Conservation (phyloP, 2,797 vertebrate genomes). For the Sternarchorhynchus goeldii region DNA sequence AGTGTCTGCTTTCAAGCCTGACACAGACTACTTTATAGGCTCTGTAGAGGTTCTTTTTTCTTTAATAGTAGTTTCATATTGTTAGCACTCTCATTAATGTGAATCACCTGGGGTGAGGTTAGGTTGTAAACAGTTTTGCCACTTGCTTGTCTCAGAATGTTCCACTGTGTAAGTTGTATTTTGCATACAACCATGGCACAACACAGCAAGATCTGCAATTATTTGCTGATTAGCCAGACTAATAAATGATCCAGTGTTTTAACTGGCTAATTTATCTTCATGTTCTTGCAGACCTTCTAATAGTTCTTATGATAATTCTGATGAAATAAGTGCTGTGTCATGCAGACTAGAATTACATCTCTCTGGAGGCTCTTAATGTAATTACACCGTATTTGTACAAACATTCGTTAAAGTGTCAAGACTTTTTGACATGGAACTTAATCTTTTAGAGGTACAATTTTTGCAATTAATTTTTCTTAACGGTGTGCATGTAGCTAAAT, state of each 20-base stretch:
- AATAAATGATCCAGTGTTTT: constrained; percentile 42
- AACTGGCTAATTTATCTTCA: constrained; percentile 36
- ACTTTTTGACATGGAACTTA: neutral
- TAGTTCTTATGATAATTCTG: neutral
- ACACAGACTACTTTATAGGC: constrained; percentile 45
- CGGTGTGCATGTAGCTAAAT: neutral
- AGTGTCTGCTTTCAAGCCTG: neutral
- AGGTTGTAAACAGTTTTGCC: constrained; percentile 26
- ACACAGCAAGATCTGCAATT: constrained; percentile 42
- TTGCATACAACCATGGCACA: constrained; percentile 38
- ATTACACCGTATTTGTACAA: neutral
- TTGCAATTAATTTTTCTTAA: neutral
- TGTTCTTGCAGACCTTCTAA: constrained; percentile 28
- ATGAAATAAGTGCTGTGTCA: constrained; percentile 23
- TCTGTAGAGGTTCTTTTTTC: constrained; percentile 29
- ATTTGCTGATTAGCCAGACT: constrained; percentile 32
- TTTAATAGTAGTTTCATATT: constrained; percentile 49
- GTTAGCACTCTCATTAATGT: constrained; percentile 44
- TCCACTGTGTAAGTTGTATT: constrained; percentile 28
- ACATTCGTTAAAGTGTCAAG: neutral
- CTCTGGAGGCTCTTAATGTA: neutral
- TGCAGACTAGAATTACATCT: constrained; percentile 20
- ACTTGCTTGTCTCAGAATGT: constrained; percentile 37
- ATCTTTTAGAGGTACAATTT: neutral
- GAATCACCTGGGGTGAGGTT: constrained; percentile 18